Evolutionary conservation across 92 coral and sea anemone species (phyloP), one percentile per base, ranked within the genome.

Genomic region (Chrysogorgia sp.): DNA sequence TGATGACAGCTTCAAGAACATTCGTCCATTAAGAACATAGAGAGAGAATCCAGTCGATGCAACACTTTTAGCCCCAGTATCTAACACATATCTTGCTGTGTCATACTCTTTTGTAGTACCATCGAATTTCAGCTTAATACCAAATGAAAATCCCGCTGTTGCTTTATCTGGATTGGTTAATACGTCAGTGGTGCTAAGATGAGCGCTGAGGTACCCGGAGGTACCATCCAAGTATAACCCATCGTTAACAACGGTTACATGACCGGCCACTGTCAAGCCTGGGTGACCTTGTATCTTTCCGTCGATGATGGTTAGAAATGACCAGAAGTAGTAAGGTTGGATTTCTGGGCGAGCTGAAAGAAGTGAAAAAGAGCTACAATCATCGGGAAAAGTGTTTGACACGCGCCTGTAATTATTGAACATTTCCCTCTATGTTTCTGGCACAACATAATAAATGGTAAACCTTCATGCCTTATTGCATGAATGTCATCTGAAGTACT

Each of bases 211-310:
- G 66, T 83, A 96, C 0, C 89, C 89, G 0, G 99, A 78, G 34
- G 78, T 35, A 35, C 99, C 99, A 83, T 96, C 99, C 32, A 96
- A 58, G 61, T 70, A 84, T 31, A 96, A 79, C 10, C 99, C 99
- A 19, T 84, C 96, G 21, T 96, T 88, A 0, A 82, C 96, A 2
- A 84, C 68, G 34, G 86, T 87, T 55, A 84, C 82, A 61, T 91
- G 86, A 19, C 99, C 99, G 62, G 87, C 75, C 32, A 87, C 81
- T 25, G 59, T 80, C 50, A 96, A 77, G 26, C 81, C 70, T 12
- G 90, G 87, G 26, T 80, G 79, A 22, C 99, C 99, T 8, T 70
- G 89, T 35, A 96, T 81, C 35, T 75, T 65, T 19, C 93, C 87
- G 35, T 87, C 79, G 52, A 76, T 62, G 24, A 92, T 74, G 22